These are phyloP conservation scores for Tetramorium bicarinatum DNA, from an alignment of 2,888 invertebrate species.

Conservation along the genomic window DNA sequence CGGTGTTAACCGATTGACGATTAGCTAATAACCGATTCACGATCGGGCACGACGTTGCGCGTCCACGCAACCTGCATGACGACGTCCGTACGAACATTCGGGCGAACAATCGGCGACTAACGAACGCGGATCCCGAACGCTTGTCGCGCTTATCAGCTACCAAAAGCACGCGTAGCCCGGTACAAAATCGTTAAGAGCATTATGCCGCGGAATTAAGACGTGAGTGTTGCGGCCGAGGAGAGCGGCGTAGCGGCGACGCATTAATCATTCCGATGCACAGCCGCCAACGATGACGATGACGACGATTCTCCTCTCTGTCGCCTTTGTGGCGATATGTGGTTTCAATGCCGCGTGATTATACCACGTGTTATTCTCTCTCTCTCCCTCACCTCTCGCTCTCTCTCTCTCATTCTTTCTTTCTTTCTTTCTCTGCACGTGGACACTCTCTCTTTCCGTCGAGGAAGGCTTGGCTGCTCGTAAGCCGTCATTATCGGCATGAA, in stretches of 20 bases:
- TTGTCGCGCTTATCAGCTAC: slow-evolving; percentile 57
- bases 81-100: slow-evolving; percentile 16
- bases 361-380: slow-evolving; percentile 48
- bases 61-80: slow-evolving; percentile 1
- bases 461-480: slow-evolving; percentile 30
- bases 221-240: slow-evolving; percentile 62
- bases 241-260: slow-evolving; percentile 51
- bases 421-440: slow-evolving; percentile 20
- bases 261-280: slow-evolving; percentile 68
- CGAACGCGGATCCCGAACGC: slow-evolving; percentile 54
- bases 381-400: not conserved
- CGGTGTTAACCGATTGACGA: slow-evolving; percentile 25
- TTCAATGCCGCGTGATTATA: slow-evolving; percentile 75
- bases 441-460: slow-evolving; percentile 22
- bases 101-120: slow-evolving; percentile 53
- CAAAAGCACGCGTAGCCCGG: slow-evolving; percentile 60
- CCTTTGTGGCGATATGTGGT: slow-evolving; percentile 67
- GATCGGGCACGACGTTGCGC: slow-evolving; percentile 1
- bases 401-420: not conserved
- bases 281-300: slow-evolving; percentile 58
- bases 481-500: slow-evolving; percentile 49
- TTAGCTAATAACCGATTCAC: slow-evolving; percentile 43
- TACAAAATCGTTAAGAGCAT: slow-evolving; percentile 75
- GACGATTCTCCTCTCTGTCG: slow-evolving; percentile 57
- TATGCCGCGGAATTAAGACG: slow-evolving; percentile 77